Percentiles rank a stretch among this genome's conserved stretches.
These are phyloP conservation scores for Uria lomvia DNA, from an alignment of 2,113 vertebrate genomes.

Conservation along the genomic window DNA sequence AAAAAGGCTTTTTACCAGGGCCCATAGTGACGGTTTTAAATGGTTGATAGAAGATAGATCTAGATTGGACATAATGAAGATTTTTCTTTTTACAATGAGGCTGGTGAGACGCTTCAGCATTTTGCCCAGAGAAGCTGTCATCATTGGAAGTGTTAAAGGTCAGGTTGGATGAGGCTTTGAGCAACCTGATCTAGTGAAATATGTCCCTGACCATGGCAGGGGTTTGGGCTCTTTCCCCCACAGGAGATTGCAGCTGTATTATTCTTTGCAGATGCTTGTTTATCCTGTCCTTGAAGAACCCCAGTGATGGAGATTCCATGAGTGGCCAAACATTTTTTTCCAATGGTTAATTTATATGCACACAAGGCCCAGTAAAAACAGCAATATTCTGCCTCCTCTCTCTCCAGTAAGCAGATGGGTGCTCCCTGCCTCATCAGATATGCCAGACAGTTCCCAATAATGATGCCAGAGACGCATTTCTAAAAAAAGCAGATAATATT, in stretches of 20 bases:
- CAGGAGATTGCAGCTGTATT: background rate
- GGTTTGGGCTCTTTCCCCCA: background rate
- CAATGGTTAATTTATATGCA: background rate
- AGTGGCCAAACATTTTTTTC: background rate
- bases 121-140: background rate
- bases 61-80: background rate
- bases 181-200: background rate
- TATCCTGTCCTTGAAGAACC: background rate
- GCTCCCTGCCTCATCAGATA: background rate
- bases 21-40: background rate
- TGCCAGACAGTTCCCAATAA: background rate
- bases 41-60: background rate
- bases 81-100: background rate
- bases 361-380: background rate
- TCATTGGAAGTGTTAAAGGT: background rate
- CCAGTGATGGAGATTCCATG: fast-evolving
- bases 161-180: background rate
- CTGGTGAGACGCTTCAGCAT: background rate
- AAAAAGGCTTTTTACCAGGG: background rate
- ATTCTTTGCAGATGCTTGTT: background rate
- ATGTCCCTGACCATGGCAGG: background rate
- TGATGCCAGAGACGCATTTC: background rate
- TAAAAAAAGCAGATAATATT: background rate
- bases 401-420: background rate
- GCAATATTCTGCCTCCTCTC: background rate